Base-by-base conservation (phyloP, 2,888 invertebrate genomes). In the Trypoxylon attenuatum region DNA sequence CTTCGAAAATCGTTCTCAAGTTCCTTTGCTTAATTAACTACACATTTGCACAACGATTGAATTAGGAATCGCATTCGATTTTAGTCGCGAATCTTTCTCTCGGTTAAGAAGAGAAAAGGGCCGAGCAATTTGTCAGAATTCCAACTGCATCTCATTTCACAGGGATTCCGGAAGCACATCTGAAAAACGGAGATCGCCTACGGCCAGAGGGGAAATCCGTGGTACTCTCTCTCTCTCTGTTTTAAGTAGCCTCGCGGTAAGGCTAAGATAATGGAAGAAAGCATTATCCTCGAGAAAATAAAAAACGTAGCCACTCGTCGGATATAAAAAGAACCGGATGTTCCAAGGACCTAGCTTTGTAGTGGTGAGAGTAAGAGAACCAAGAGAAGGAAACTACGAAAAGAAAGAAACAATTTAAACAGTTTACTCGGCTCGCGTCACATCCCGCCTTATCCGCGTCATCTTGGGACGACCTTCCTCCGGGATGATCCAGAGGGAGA, bases 341-440 rank as follows among this genome's bases (percentile, higher is more conserved):
- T 33, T 33, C 33, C 33, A 3, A 10, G 33, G 13, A 33, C n/a
- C n/a, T n/a, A n/a, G n/a, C n/a, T n/a, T n/a, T n/a, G n/a, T n/a
- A n/a, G n/a, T n/a, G n/a, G n/a, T 33, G n/a, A 13, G 33, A 13
- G 33, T 33, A 13, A 33, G 13, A 33, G 33, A 13, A 33, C 33
- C 10, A 33, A 33, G 33, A 13, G 33, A 33, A 10, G 33, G 13
- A 46, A 46, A 16, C 13, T 25, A 13, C 15, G 25, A 15, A 46
- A 13, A 43, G 16, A 23, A 46, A 13, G 25, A 23, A 46, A 46
- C 45, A 46, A 25, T 25, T 46, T 46, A 46, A 46, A 46, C 45
- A 46, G 45, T 46, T 46, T 46, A 46, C 25, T 16, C 23, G 25
- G 23, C 45, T n/a, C 23, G 45, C 23, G 45, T 25, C 45, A 10